Percentiles rank a stretch among this genome's conserved stretches.
Conservation (phyloP, 2,888 invertebrate genomes). For the Alentia gelatinosa region DNA sequence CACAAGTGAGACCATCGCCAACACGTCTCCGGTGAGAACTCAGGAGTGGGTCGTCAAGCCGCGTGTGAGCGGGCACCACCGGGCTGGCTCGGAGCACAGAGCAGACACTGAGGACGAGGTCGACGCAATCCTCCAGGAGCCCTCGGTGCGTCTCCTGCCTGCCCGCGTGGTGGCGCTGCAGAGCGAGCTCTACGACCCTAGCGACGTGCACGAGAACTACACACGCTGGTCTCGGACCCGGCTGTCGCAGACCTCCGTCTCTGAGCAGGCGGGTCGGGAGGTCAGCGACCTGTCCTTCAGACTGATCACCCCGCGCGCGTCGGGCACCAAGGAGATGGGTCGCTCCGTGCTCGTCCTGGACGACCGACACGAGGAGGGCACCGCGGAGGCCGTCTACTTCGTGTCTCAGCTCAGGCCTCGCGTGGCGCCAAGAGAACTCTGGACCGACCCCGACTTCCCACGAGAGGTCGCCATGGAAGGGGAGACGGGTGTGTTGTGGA, state of each 20-base stretch:
- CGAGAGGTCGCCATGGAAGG: constrained; percentile 66
- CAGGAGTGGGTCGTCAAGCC: no score
- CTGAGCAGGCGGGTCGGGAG: not conserved
- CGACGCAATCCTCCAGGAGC: not conserved
- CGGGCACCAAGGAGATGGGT: not conserved
- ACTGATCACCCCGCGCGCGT: not conserved
- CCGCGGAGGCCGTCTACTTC: constrained; percentile 27
- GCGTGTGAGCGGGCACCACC: not conserved
- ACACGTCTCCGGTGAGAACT: not conserved
- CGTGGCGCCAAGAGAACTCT: constrained; percentile 62
- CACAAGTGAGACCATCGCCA: not conserved
- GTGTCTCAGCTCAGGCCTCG: constrained; percentile 61
- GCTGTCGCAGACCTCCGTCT: not conserved
- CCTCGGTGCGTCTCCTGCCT: not conserved
- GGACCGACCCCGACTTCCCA: constrained; percentile 69
- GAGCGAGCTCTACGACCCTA: not conserved
- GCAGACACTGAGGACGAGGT: not conserved
- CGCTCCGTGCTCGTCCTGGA: not conserved
- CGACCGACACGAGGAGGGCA: not conserved
- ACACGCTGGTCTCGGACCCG: not conserved
- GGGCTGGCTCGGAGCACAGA: not conserved
- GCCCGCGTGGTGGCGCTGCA: not conserved
- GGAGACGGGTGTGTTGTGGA: constrained; percentile 68
- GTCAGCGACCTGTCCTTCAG: not conserved
- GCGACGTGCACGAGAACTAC: constrained; percentile 9